Evolutionary conservation across 1,140 invertebrate species (phyloP).

Genomic region (Archivesica marissinica): DNA sequence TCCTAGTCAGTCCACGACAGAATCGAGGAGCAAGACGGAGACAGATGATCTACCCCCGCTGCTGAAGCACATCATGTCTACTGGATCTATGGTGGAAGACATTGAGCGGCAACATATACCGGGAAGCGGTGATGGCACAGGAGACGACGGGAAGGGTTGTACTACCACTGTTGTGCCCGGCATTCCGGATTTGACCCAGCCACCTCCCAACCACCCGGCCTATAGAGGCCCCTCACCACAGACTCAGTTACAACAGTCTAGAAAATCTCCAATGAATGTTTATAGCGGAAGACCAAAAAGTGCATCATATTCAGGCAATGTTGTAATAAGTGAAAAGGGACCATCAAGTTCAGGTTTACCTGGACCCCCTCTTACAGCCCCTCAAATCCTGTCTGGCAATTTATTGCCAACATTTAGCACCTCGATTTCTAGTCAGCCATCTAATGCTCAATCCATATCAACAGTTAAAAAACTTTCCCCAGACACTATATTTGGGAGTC

Average conservation of each 20-base stretch:
- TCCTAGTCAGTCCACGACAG: not conserved
- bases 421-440: not conserved
- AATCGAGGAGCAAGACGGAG: not conserved
- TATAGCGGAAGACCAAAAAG: slow-evolving; percentile 35
- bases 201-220: slow-evolving; percentile 43
- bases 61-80: slow-evolving; percentile 91
- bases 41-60: slow-evolving; percentile 91
- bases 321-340: not conserved
- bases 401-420: slow-evolving; percentile 13
- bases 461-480: slow-evolving; percentile 12
- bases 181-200: slow-evolving; percentile 33
- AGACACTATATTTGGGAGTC: not conserved
- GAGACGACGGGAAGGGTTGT: not conserved
- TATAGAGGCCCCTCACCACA: slow-evolving; percentile 49
- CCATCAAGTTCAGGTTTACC: not conserved
- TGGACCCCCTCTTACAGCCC: not conserved
- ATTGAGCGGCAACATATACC: slow-evolving; percentile 92
- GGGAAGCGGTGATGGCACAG: not conserved
- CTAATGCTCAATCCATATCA: not conserved
- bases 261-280: slow-evolving; percentile 38
- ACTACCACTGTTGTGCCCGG: not conserved
- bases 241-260: not conserved
- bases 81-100: slow-evolving; percentile 92
- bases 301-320: not conserved
- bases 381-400: slow-evolving; percentile 43